Evolutionary conservation across 2,888 invertebrate species (phyloP).

Genomic region (Boloria selene): DNA sequence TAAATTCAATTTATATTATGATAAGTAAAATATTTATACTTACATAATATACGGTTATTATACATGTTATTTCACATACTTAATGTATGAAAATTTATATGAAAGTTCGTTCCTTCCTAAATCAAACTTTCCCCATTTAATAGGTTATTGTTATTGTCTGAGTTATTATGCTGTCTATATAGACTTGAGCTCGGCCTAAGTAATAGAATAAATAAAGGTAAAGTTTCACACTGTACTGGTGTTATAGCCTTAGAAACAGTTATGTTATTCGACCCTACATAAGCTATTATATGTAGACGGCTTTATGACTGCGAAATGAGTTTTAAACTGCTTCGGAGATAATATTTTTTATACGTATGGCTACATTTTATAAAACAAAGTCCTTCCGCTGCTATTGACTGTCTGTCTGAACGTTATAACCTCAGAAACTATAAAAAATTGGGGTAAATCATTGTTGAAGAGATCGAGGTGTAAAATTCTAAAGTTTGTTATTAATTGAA

Average conservation of each 20-base stretch:
- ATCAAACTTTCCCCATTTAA: conserved; percentile 33
- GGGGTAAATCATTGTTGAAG: too few species aligned
- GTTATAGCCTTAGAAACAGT: conserved; percentile 7
- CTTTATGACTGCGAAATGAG: neutral
- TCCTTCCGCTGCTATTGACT: too few species aligned
- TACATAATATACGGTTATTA: neutral
- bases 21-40: neutral
- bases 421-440: too few species aligned
- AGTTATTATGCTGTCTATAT: conserved; percentile 25
- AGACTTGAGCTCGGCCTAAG: conserved; percentile 2
- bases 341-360: too few species aligned
- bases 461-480: too few species aligned
- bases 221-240: conserved; percentile 6
- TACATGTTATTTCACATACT: neutral
- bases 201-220: conserved; percentile 12
- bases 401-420: too few species aligned
- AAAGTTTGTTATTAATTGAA: too few species aligned
- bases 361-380: too few species aligned
- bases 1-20: too few species aligned
- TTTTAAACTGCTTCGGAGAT: too few species aligned
- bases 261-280: conserved; percentile 16
- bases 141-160: conserved; percentile 33
- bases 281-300: conserved; percentile 2
- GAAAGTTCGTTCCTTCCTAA: conserved; percentile 9
- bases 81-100: conserved; percentile 6